A percentile compares a stretch with the other conserved stretches of the same genome.
phyloP scores from a whole-genome alignment of 1,140 invertebrate species.

The Macrocentrus cingulum region DNA sequence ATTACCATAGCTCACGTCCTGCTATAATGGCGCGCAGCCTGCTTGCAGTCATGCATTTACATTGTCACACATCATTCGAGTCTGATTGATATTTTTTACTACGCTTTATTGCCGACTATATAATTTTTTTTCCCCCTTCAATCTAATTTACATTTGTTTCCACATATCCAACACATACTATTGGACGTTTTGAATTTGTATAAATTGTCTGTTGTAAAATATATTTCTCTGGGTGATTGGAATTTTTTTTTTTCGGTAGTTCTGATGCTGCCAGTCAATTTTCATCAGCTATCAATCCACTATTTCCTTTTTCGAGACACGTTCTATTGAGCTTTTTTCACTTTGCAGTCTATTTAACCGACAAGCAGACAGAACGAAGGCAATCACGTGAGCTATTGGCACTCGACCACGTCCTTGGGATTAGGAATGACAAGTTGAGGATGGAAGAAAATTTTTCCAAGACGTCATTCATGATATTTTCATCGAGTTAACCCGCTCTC shows the following conservation, averaged over 20 bases:
- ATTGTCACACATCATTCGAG: conserved; percentile 18
- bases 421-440: conserved; percentile 13
- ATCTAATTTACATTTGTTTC: background rate
- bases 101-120: background rate
- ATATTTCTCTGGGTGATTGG: too few relatives aligned
- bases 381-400: conserved; percentile 20
- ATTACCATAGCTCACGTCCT: conserved; percentile 13
- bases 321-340: conserved; percentile 18
- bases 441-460: conserved; percentile 1
- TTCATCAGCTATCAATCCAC: too few relatives aligned
- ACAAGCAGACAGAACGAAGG: conserved; percentile 3
- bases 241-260: too few relatives aligned
- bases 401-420: conserved; percentile 12
- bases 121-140: conserved; percentile 11
- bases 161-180: background rate
- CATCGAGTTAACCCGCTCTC: too few relatives aligned
- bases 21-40: conserved; percentile 22
- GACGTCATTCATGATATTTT: background rate
- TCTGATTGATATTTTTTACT: conserved; percentile 27
- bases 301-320: too few relatives aligned
- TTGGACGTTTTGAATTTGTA: too few relatives aligned
- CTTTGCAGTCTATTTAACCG: conserved; percentile 16
- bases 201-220: too few relatives aligned
- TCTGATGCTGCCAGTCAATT: too few relatives aligned
- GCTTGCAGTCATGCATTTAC: conserved; percentile 6